Evolutionary conservation across 2,888 invertebrate species (phyloP), one percentile per base, ranked within the genome.

Genomic region (Halictus quadricinctus): DNA sequence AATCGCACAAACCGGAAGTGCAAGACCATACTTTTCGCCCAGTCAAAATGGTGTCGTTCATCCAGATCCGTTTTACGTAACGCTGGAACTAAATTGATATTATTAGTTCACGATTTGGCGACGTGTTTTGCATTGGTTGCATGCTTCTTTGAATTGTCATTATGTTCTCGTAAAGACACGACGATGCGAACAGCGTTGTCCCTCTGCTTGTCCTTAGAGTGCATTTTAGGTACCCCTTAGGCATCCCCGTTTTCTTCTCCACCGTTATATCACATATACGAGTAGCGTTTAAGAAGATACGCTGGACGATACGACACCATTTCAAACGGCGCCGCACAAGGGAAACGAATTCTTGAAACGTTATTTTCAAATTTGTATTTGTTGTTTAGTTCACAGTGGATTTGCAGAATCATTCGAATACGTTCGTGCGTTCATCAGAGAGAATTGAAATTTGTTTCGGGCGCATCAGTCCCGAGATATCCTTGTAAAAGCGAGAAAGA

Each of bases 401-500:
- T 43, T 81, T 69, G 80, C 72, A 76, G 80, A 85, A 85, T 73
- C 50, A 76, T 80, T 85, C 78, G 78, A 72, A 80, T 85, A 74
- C 79, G 72, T 88, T 72, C 83, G 70, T 78, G 76, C 77, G 80
- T 86, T 81, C 84, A 85, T 87, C 85, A 86, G 88, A 90, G 91
- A 91, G 90, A 87, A 87, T 90, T 85, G 91, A 90, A 90, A 91
- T 90, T 90, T 90, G 91, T 70, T 79, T 88, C 81, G 86, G 87
- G 83, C 86, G 41, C 84, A 85, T 85, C 54, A 60, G 84, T 88
- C 89, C 85, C 73, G 81, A 88, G 76, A 83, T 87, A 87, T 81
- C 86, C 88, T 92, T 87, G 79, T 83, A 73, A 88, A 80, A 84
- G 72, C 83, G 75, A 79, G 76, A 84, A 80, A 84, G 79, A 87